Base-by-base conservation (phyloP, 2,113 vertebrate species). In the Opisthocomus hoazin region DNA sequence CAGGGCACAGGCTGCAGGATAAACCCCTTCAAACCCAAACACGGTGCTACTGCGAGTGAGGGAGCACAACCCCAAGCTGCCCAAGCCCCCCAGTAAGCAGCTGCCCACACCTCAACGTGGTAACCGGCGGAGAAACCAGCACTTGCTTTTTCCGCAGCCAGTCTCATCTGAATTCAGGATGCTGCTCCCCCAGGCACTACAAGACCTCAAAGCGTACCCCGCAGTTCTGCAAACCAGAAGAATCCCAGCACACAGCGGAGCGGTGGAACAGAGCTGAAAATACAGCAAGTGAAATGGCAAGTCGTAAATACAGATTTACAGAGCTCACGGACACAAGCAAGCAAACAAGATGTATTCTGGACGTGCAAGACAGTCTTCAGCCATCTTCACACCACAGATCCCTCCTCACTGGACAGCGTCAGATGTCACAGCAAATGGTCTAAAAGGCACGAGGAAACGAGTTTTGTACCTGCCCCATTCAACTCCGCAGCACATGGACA, bases 171-270 rank as follows among this genome's bases (percentile, higher is more conserved):
- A 66, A 30, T 12, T 20, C 21, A 36, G 75, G 68, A 39, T 1
- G 1, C n/a, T 6, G 0, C 39, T 50, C 27, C 37, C 11, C 6
- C 65, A n/a, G 22, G 12, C 3, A 30, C 3, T 1, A 3, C 18
- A 11, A 39, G 24, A 10, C 24, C 63, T 41, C 43, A 24, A 19
- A 27, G 46, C 2, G 1, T 2, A 29, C 22, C 61, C 61, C 4
- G 2, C 7, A 7, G 1, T 36, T 26, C 80, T 7, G 15, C 10
- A 50, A 13, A 37, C 11, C 12, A 6, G 17, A 48, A n/a, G 18
- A 4, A 29, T 7, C 64, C 65, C 51, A 8, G 57, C 65, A 20
- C 64, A 34, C 34, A 27, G 24, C 6, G 1, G 58, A 39, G 50
- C 4, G 0, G 46, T 1, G 24, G 15, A 37, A 65, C 16, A 27